Evolutionary conservation across 1,140 invertebrate genomes (phyloP).

Genomic region (Ceratosolen solmsi): DNA sequence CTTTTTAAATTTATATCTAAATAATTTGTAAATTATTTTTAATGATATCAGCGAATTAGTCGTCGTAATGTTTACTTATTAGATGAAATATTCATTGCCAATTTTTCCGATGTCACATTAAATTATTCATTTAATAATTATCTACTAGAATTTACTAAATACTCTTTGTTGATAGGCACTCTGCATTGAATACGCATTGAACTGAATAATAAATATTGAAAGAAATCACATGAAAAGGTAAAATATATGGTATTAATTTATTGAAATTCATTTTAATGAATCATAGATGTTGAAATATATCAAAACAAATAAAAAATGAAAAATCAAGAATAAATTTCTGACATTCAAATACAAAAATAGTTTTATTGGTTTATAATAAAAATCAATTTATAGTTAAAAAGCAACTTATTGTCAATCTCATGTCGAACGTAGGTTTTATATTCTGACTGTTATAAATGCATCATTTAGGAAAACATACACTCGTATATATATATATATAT

Average conservation of each 20-base stretch:
- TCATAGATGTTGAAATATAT: background rate
- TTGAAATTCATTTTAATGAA: background rate
- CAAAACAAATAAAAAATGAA: too few relatives aligned
- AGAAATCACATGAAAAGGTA: background rate
- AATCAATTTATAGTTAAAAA: background rate
- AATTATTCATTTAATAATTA: background rate
- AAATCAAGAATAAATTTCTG: too few relatives aligned
- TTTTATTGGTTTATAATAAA: background rate
- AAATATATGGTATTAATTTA: background rate
- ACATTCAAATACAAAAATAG: background rate
- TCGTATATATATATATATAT: background rate
- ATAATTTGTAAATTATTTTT: too few relatives aligned
- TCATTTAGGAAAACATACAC: constrained; percentile 21
- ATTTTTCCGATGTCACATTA: background rate
- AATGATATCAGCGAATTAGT: too few relatives aligned
- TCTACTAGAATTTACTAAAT: background rate
- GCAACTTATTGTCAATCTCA: background rate
- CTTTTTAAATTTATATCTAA: too few relatives aligned
- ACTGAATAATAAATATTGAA: background rate
- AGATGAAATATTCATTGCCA: background rate
- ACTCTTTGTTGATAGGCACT: background rate
- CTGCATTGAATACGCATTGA: background rate
- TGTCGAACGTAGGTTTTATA: background rate
- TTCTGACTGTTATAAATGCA: constrained; percentile 1
- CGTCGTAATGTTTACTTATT: background rate